phyloP scores from a whole-genome alignment of 1,140 invertebrate species.

The Mizuhopecten yessoensis region DNA sequence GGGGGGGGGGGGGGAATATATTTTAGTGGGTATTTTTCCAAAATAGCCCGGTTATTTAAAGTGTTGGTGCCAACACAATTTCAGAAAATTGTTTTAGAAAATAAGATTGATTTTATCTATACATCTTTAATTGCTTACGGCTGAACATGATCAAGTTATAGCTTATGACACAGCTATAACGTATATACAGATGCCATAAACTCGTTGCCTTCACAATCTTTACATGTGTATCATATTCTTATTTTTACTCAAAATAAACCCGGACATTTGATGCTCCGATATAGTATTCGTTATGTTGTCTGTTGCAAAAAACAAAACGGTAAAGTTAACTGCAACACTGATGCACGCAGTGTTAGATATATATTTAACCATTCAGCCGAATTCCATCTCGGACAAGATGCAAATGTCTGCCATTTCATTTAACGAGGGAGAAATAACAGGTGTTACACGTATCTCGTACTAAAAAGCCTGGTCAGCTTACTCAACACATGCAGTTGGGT shows the following conservation, averaged over 20 bases:
- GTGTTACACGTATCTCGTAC: neutral
- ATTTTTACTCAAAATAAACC: neutral
- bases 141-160: no score
- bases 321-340: neutral
- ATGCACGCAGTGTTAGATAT: slow-evolving; percentile 4
- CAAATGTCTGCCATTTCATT: slow-evolving; percentile 38
- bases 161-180: neutral
- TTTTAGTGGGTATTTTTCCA: no score
- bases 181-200: neutral
- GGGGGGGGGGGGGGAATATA: no score
- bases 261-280: neutral
- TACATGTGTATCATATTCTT: neutral
- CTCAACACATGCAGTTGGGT: neutral
- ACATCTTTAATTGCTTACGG: no score
- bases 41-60: no score
- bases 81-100: no score
- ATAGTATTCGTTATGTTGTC: neutral
- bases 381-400: slow-evolving; percentile 8
- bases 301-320: neutral
- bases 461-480: neutral
- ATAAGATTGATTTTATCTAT: no score
- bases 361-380: slow-evolving; percentile 1
- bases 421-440: slow-evolving; percentile 6
- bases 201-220: neutral
- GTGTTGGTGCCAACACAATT: no score